phyloP scores from a whole-genome alignment of 2,888 invertebrate genomes.

The Cantharis lateralis region DNA sequence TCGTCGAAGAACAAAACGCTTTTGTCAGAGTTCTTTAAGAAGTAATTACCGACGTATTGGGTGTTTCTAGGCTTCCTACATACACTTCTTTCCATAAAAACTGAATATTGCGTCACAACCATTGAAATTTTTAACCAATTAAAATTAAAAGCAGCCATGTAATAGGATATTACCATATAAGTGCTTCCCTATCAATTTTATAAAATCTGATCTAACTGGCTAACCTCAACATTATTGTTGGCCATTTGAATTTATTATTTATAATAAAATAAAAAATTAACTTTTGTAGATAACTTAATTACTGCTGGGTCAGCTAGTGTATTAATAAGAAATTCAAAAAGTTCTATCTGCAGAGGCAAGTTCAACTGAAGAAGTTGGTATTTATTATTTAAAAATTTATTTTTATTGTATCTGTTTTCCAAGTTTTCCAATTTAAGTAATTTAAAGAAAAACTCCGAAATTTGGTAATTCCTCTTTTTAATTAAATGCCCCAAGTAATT shows the following conservation, averaged over 20 bases:
- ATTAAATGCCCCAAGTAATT: neutral
- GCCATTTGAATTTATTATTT: no score
- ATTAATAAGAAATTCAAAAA: neutral
- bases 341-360: neutral
- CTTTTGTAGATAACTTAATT: neutral
- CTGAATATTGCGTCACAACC: no score
- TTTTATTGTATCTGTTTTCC: neutral
- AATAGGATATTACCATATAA: no score
- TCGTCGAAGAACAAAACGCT: constrained; percentile 16
- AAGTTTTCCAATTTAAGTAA: neutral
- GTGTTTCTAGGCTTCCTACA: neutral
- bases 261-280: neutral
- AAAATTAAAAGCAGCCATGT: no score
- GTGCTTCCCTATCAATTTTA: no score
- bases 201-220: no score
- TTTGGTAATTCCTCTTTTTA: neutral
- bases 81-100: neutral
- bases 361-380: neutral
- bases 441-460: neutral
- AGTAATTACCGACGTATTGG: constrained; percentile 21
- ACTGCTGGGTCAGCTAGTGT: no score
- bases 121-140: no score
- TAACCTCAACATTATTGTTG: no score
- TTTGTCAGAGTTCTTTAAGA: constrained; percentile 14
- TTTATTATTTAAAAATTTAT: neutral